A percentile compares a stretch with the other conserved stretches of the same genome.
These are phyloP conservation scores for Sitobion miscanthi DNA, from an alignment of 1,140 invertebrate genomes.

Conservation along the genomic window DNA sequence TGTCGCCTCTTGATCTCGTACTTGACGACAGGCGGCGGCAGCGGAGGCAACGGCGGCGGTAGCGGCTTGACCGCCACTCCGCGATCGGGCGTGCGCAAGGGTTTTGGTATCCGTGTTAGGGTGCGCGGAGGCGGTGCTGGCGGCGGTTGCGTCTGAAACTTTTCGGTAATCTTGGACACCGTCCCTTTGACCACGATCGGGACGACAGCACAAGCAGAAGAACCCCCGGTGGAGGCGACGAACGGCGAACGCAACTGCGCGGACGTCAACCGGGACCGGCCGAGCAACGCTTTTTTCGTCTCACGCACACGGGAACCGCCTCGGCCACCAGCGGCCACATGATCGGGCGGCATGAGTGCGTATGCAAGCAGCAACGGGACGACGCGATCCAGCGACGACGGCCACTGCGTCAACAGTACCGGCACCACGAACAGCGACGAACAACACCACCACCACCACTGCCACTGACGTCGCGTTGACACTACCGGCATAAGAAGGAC, in stretches of 20 bases:
- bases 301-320: slow-evolving; percentile 39
- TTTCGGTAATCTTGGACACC: slow-evolving; percentile 56
- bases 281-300: slow-evolving; percentile 46
- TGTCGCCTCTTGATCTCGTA: slow-evolving; percentile 40
- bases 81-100: neutral
- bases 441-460: slow-evolving; percentile 20
- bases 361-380: slow-evolving; percentile 33
- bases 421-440: neutral
- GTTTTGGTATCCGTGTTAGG: slow-evolving; percentile 7
- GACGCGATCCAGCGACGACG: slow-evolving; percentile 30
- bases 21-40: neutral
- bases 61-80: neutral
- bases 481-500: neutral
- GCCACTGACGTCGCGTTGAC: neutral
- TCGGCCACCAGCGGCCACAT: neutral
- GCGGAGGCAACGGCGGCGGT: neutral
- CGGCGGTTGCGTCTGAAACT: slow-evolving; percentile 31
- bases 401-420: neutral
- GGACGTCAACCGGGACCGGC: neutral
- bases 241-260: neutral
- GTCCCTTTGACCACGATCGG: slow-evolving; percentile 41
- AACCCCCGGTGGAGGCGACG: neutral
- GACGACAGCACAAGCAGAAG: neutral
- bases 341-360: slow-evolving; percentile 14
- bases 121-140: neutral